Percentiles rank a stretch among this genome's conserved stretches.
Evolutionary conservation across 2,113 vertebrate species (phyloP).

Genomic region (Apeltes quadracus): DNA sequence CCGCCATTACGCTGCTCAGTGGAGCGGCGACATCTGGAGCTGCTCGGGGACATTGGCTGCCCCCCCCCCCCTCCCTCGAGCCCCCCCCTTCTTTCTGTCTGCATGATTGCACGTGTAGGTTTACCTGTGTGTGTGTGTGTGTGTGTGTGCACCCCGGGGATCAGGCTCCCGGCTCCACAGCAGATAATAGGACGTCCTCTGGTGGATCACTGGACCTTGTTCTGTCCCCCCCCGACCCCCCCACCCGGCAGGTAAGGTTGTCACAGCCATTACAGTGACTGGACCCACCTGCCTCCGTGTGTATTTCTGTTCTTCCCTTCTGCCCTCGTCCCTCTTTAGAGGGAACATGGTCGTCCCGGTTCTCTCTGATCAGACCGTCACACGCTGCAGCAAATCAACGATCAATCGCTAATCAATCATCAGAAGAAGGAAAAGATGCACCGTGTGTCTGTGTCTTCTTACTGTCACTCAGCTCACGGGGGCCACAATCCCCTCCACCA

Average conservation of each 20-base stretch:
- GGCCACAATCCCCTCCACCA: conserved; percentile 56
- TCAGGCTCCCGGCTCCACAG: conserved; percentile 22
- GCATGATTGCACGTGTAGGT: conserved; percentile 7
- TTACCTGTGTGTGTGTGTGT: not conserved
- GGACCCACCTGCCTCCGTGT: conserved; percentile 24
- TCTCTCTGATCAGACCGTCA: no score
- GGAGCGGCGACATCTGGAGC: conserved; percentile 77
- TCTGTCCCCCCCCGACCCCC: no score
- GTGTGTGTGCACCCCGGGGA: conserved; percentile 33
- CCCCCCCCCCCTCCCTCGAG: conserved; percentile 50
- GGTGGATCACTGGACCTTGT: conserved; percentile 52
- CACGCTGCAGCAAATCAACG: no score
- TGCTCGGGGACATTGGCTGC: conserved; percentile 72
- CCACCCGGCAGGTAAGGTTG: conserved; percentile 30
- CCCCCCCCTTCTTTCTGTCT: conserved; percentile 26
- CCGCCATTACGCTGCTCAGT: conserved; percentile 81
- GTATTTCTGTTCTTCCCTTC: conserved; percentile 29
- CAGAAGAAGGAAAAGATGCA: no score
- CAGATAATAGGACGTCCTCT: conserved; percentile 61
- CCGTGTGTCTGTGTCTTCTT: conserved; percentile 61
- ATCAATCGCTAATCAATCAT: no score
- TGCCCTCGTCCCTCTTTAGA: no score
- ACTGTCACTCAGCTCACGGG: conserved; percentile 45
- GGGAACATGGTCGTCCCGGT: no score
- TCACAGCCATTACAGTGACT: conserved; percentile 47